Evolutionary conservation across 2,113 vertebrate species (phyloP).

Genomic region (Candoia aspera): DNA sequence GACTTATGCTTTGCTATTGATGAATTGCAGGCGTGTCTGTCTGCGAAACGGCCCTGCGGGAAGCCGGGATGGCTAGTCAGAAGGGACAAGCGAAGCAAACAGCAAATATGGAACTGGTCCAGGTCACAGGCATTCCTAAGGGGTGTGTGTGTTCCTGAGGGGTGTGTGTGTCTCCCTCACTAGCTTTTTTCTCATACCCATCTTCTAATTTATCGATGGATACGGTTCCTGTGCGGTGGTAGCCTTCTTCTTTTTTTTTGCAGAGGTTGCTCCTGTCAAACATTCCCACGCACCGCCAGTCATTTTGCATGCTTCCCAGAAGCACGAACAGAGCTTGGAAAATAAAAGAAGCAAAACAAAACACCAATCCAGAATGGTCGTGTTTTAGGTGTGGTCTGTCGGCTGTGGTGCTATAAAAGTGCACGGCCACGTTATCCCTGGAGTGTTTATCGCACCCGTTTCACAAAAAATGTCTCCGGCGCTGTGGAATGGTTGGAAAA

Average conservation of each 20-base stretch:
- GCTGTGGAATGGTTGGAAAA: not conserved
- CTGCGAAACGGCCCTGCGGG: not conserved
- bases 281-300: not conserved
- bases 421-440: not conserved
- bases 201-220: not conserved
- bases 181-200: not conserved
- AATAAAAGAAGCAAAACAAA: not conserved
- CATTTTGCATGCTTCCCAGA: not conserved
- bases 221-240: not conserved
- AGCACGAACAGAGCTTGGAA: not conserved
- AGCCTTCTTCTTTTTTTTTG: not conserved
- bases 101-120: not conserved
- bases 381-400: not conserved
- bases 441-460: not conserved
- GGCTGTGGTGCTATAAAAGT: not conserved
- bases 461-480: not conserved
- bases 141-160: rapidly evolving
- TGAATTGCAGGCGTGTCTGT: conserved; percentile 8
- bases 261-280: not conserved
- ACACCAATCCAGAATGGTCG: not conserved
- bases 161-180: no score
- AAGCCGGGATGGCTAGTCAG: not conserved
- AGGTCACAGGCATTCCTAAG: not conserved
- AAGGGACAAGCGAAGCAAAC: not conserved
- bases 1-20: conserved; percentile 13